Percentiles rank a stretch among this genome's conserved stretches.
Conservation (phyloP, 2,888 invertebrate genomes). For the Netelia melanura region DNA sequence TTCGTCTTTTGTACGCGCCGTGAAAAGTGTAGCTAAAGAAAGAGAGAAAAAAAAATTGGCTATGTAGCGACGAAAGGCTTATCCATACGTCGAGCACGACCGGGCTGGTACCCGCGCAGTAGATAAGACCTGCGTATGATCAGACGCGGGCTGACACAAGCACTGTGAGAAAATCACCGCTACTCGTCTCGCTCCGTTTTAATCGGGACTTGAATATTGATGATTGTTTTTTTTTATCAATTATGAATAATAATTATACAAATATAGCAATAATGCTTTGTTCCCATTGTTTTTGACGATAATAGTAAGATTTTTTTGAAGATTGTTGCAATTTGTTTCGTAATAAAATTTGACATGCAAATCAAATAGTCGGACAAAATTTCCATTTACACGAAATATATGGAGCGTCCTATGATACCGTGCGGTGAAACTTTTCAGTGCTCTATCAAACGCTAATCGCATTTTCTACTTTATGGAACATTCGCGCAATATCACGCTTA, state of each 20-base stretch:
- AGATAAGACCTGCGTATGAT: constrained; percentile 49
- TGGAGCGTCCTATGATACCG: constrained; percentile 23
- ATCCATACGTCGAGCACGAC: neutral
- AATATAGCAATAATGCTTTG: no score
- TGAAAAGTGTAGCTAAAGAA: constrained; percentile 29
- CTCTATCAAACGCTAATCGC: constrained; percentile 24
- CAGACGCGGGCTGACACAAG: constrained; percentile 27
- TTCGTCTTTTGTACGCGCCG: constrained; percentile 25
- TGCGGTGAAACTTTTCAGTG: constrained; percentile 25
- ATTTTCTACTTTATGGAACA: constrained; percentile 28
- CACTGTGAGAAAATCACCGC: neutral
- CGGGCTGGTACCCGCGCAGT: constrained; percentile 1
- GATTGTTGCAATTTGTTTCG: neutral
- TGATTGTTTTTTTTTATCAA: neutral
- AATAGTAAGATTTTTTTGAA: no score
- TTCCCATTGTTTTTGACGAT: neutral
- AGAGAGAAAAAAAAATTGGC: neutral
- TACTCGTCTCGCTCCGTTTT: neutral
- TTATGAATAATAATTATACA: neutral
- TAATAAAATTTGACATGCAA: constrained; percentile 1
- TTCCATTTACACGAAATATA: constrained; percentile 27
- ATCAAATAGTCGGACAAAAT: neutral
- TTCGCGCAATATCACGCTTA: neutral
- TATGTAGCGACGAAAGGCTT: neutral
- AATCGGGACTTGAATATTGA: neutral